These are phyloP conservation scores for Monochamus alternatus DNA, from an alignment of 2,888 invertebrate species.

Conservation along the genomic window DNA sequence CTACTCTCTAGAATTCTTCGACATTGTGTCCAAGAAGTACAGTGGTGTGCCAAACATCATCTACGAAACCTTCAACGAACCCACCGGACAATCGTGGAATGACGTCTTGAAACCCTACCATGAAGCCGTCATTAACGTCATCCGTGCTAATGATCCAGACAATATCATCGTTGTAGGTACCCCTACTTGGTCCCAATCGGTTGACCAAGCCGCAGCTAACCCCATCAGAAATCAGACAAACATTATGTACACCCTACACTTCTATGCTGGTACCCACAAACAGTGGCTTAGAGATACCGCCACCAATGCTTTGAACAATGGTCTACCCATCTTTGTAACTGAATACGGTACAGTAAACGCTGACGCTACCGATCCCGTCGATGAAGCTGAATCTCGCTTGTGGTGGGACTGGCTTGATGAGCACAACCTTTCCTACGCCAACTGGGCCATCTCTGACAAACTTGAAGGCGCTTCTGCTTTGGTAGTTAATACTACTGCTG, in stretches of 20 bases:
- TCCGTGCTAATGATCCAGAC: conserved; percentile 7
- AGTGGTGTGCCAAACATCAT: background rate
- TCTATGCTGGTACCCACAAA: conserved; percentile 1
- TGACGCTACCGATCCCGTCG: background rate
- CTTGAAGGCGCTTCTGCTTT: background rate
- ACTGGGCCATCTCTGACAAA: conserved; percentile 2
- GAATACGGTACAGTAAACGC: conserved; percentile 1
- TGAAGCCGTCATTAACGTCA: conserved; percentile 1
- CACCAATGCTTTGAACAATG: background rate
- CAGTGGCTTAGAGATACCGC: conserved; percentile 1
- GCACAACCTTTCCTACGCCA: background rate
- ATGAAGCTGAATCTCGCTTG: conserved; percentile 1
- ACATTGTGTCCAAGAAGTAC: background rate
- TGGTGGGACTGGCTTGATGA: conserved; percentile 1
- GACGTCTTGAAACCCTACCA: background rate
- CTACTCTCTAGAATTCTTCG: conserved; percentile 2
- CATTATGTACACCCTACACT: background rate
- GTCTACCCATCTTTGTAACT: background rate
- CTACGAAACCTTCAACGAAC: conserved; percentile 5
- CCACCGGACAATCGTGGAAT: background rate
- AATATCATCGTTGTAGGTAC: background rate
- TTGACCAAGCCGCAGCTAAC: background rate
- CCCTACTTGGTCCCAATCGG: background rate
- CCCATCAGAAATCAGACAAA: background rate
- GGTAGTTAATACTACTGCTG: background rate